These are phyloP conservation scores for Gambusia yucatana DNA, from an alignment of 2,797 vertebrate genomes.

Conservation along the genomic window DNA sequence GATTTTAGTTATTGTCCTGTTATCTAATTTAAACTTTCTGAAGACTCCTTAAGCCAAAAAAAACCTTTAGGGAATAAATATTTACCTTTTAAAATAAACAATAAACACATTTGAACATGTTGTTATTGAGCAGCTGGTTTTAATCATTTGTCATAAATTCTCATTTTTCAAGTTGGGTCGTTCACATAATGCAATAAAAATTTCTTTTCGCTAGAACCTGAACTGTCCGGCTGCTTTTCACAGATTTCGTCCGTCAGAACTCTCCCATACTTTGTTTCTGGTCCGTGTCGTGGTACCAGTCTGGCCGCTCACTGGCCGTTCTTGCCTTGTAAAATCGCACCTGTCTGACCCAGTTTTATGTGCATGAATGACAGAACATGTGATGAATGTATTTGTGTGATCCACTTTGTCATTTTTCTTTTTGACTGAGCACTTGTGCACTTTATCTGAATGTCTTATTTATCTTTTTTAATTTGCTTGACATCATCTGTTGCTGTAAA, in stretches of 20 bases:
- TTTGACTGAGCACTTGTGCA: slow-evolving; percentile 82
- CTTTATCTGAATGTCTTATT: slow-evolving; percentile 77
- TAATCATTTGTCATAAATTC: not conserved
- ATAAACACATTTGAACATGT: not conserved
- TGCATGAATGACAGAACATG: slow-evolving; percentile 20
- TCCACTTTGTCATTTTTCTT: slow-evolving; percentile 39
- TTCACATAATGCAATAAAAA: not conserved
- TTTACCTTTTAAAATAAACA: not conserved
- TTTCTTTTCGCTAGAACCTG: not conserved
- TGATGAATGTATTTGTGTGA: slow-evolving; percentile 65
- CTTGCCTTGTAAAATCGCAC: slow-evolving; percentile 22
- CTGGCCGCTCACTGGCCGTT: slow-evolving; percentile 38
- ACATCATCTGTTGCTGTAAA: slow-evolving; percentile 47
- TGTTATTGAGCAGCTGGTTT: not conserved
- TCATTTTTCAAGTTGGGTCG: not conserved
- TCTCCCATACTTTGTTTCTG: slow-evolving; percentile 18
- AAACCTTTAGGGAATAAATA: not conserved
- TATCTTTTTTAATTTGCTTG: slow-evolving; percentile 46
- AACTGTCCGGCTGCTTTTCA: not conserved
- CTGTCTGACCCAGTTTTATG: slow-evolving; percentile 8
- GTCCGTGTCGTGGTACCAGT: slow-evolving; percentile 27
- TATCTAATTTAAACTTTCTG: not conserved
- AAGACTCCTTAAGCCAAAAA: not conserved
- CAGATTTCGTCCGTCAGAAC: slow-evolving; percentile 19
- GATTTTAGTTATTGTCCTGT: not conserved